Conservation (phyloP, 2,888 invertebrate genomes). For the Luperina testacea region DNA sequence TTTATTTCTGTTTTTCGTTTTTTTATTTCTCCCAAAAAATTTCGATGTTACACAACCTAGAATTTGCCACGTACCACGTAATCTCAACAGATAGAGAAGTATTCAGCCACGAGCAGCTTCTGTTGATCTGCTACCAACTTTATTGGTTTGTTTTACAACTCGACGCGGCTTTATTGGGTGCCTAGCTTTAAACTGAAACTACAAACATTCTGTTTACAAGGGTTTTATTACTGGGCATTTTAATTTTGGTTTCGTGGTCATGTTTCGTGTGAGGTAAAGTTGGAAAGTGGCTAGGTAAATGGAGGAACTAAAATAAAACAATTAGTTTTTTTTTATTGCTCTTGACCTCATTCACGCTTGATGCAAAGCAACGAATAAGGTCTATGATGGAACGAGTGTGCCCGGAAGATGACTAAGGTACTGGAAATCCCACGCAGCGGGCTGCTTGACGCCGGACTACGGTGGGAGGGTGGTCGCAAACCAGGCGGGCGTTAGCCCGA, state of each 20-base stretch:
- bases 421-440: no score
- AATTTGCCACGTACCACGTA: neutral
- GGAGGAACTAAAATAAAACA: neutral
- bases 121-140: constrained; percentile 1
- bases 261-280: neutral
- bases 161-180: constrained; percentile 9
- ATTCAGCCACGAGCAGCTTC: neutral
- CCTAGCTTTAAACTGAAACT: neutral
- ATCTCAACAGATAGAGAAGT: no score
- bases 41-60: neutral
- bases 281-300: neutral
- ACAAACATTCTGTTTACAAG: neutral
- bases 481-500: no score
- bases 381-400: no score
- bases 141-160: constrained; percentile 27
- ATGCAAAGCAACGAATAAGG: no score
- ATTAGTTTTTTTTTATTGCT: no score
- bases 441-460: no score
- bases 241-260: neutral
- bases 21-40: no score
- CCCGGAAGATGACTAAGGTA: no score
- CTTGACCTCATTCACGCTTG: no score
- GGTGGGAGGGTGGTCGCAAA: no score
- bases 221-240: neutral
- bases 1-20: no score